Evolutionary conservation across 2,113 vertebrate genomes (phyloP), one percentile per base, ranked within the genome.

Genomic region (Stigmatopora argus): DNA sequence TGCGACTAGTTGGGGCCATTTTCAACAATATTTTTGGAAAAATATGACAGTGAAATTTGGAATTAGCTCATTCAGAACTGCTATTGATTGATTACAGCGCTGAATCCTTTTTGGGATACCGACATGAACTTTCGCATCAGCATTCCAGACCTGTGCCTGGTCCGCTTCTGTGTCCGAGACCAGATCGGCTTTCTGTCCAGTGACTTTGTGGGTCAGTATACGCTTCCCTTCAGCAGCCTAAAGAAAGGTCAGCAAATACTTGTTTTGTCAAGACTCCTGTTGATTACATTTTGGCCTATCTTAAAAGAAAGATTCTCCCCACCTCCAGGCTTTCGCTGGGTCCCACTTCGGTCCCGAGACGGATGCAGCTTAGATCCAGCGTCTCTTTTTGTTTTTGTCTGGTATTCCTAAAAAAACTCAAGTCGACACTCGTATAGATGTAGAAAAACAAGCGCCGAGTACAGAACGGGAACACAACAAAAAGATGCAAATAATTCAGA

Each of bases 191-290:
- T 94, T 49, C 14, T 83, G 46, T 77, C 67, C 77, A 93, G 88
- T 4, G 92, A 95, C 17, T 93, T 95, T 73, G 88, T 95, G 14
- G 94, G 91, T 41, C 94, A 96, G 78, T 95, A 91, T 78, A 93
- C 92, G 4, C 77, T 95, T 78, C 93, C 93, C 71, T 77, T 97
- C 74, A 75, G 70, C 61, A 91, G 93, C 82, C 80, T 95, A 77
- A 91, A 75, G 63, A 93, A 89, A 95, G 94, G 94, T 97, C 90
- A 91, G 82, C 21, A 62, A 35, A 18, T 8, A 18, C 11, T 59
- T 44, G 35, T 9, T 44, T 34, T 23, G 23, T 34, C 8, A 49
- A 49, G 7, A 31, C 15, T 13, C 13, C 4, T 18, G 7, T 31
- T 49, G 48, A 10, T 13, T 15, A 13, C 23, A 56, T 56, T 56